Base-by-base conservation (phyloP, 64 coral and sea anemone genomes). In the Stylophora pistillata region DNA sequence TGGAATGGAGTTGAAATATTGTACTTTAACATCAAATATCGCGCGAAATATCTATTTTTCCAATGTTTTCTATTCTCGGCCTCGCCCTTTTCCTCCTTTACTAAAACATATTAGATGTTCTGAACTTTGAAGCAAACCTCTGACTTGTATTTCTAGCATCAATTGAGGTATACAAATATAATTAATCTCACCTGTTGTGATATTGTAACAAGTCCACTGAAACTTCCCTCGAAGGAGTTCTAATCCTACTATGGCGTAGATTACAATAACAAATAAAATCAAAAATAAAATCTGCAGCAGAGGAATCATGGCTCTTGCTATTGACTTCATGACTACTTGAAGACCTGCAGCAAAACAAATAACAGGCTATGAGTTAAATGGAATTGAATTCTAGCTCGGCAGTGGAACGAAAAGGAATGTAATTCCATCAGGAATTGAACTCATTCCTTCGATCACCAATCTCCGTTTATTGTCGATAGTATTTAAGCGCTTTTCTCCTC, bases 271-370 rank as follows among this genome's bases (percentile, higher is more conserved):
- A 87, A 99, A 99, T 47, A 90, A 74, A 73, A 99, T 89, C 20
- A 99, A 84, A 77, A 95, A 92, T 71, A 99, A 68, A 76, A 99
- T 99, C 83, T 99, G 96, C 14, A 99, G 88, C 25, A 99, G 82
- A 84, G 96, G 96, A 52, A 90, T 91, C 96, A 99, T 99, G 7
- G 96, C 96, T 32, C 96, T 89, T 31, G 89, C 90, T 87, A 99
- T 95, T 72, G 96, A 95, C 30, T 99, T 99, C 96, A 99, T 99
- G 17, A 99, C 96, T 65, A 99, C 96, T 90, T 99, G 96, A 56
- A 99, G 72, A 83, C 96, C 96, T 99, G 33, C 4, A 88, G 91
- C 20, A 71, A 21, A 77, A 14, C 87, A 47, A 78, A 73, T 2
- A 20, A 76, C 20, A 27, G 34, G 23, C 16, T 77, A 31, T 64